Conservation (phyloP, 1,140 invertebrate species). For the Hyposmocoma kahamanoa region DNA sequence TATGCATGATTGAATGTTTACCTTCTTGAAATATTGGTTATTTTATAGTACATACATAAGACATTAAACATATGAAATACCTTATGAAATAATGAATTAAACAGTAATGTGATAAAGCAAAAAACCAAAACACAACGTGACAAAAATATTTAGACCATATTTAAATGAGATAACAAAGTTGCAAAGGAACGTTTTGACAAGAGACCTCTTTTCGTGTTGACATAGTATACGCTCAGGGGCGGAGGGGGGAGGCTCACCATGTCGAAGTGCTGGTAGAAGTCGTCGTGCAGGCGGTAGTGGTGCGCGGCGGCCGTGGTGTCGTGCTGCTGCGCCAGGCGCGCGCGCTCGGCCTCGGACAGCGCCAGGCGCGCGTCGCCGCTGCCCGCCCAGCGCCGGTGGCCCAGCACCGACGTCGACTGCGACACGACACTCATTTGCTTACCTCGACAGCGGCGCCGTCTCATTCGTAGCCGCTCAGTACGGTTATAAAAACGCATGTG, state of each 20-base stretch:
- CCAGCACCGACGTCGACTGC: slow-evolving; percentile 87
- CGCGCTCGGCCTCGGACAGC: slow-evolving; percentile 71
- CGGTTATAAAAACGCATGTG: too few species aligned
- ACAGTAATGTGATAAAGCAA: too few species aligned
- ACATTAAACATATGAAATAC: too few species aligned
- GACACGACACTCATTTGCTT: slow-evolving; percentile 11
- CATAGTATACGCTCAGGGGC: not conserved
- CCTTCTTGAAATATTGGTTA: too few species aligned
- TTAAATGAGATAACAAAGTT: too few species aligned
- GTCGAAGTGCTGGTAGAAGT: slow-evolving; percentile 83
- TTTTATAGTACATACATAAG: too few species aligned
- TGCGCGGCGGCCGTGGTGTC: slow-evolving; percentile 78
- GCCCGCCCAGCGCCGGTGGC: slow-evolving; percentile 78
- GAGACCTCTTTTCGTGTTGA: too few species aligned
- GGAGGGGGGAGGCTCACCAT: slow-evolving; percentile 65
- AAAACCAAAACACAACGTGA: too few species aligned
- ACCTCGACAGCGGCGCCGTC: not conserved
- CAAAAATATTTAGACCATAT: too few species aligned
- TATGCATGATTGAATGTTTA: too few species aligned
- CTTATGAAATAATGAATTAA: too few species aligned
- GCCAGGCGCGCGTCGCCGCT: slow-evolving; percentile 37
- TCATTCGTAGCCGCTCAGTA: not conserved
- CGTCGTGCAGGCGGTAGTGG: slow-evolving; percentile 81
- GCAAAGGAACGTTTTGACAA: too few species aligned
- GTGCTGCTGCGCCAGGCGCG: slow-evolving; percentile 77